Base-by-base conservation (phyloP, 2,888 invertebrate genomes). In the Watsonalla cultraria region DNA sequence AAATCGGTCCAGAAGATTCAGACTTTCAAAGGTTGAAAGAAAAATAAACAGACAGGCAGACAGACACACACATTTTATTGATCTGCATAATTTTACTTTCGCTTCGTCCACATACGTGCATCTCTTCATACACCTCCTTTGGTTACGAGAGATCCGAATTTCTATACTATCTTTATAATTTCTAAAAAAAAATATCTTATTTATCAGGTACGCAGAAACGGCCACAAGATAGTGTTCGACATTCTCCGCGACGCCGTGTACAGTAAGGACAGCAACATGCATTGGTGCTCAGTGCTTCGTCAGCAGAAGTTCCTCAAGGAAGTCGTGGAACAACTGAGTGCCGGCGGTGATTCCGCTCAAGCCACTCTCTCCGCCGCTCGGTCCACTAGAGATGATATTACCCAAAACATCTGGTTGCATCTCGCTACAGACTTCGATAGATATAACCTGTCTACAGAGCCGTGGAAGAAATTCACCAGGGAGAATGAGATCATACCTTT, bases 301-400 rank as follows among this genome's bases (percentile, higher is more conserved):
- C 97, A 97, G 72, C 94, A 95, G 56, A 93, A 92, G 62, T 97
- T 97, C 81, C 90, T 97, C 24, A 93, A 93, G 7, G 89, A 92
- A 7, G 74, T 96, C 13, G 73, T 95, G n/a, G 92, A 93, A 53
- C 89, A 91, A 54, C 74, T 95, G 48, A 91, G 91, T 57, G 91
- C 91, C 0, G 76, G 76, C 34, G 90, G 89, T 0, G 87, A 91
- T 45, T 84, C 90, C 5, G 87, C 92, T 0, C 81, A 88, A 53
- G 79, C 86, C 0, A 82, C 91, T 2, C 66, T 86, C 0, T 77
- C 76, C 7, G 92, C 92, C 45, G 90, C 95, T 15, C 92, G 93
- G 61, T 77, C 82, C 6, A 85, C 96, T 0, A 91, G 95, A 57
- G 81, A 83, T 47, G 82, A 84, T 5, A 82, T 97, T 13, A 93